Conservation (phyloP, 2,797 vertebrate species). For the Streptopelia turtur region DNA sequence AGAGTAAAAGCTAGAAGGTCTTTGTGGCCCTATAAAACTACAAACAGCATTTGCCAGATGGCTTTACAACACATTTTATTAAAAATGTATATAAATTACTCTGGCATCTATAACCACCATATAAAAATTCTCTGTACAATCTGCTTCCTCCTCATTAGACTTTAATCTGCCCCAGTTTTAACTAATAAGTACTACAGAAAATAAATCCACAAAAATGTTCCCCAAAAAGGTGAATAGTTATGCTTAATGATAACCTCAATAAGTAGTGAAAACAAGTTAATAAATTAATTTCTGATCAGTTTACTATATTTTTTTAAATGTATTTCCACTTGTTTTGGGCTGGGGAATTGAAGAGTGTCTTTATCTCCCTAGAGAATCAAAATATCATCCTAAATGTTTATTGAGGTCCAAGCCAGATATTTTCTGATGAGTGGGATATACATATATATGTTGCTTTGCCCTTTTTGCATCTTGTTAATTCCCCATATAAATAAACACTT, state of each 20-base stretch:
- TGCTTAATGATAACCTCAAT: not conserved
- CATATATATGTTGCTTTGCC: not conserved
- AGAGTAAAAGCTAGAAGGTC: not conserved
- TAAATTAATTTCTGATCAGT: not conserved
- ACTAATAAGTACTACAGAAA: not conserved
- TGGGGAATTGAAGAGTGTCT: not conserved
- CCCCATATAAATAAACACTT: not conserved
- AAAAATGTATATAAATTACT: slow-evolving; percentile 17
- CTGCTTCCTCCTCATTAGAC: not conserved
- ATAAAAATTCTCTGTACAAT: not conserved
- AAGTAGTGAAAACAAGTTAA: not conserved
- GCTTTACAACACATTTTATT: slow-evolving; percentile 7
- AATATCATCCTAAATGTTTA: not conserved
- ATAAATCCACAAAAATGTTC: not conserved
- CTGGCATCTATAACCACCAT: not conserved
- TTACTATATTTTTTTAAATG: not conserved
- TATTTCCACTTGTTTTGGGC: not conserved
- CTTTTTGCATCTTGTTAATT: not conserved
- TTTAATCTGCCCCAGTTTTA: not conserved
- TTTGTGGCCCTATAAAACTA: not conserved
- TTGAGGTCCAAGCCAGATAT: not conserved
- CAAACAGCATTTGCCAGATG: not conserved
- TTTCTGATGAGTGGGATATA: not conserved
- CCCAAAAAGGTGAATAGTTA: not conserved
- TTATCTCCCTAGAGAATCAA: not conserved